Percentiles rank a stretch among this genome's conserved stretches.
These are phyloP conservation scores for Crioceris asparagi DNA, from an alignment of 2,888 invertebrate species.

Conservation along the genomic window DNA sequence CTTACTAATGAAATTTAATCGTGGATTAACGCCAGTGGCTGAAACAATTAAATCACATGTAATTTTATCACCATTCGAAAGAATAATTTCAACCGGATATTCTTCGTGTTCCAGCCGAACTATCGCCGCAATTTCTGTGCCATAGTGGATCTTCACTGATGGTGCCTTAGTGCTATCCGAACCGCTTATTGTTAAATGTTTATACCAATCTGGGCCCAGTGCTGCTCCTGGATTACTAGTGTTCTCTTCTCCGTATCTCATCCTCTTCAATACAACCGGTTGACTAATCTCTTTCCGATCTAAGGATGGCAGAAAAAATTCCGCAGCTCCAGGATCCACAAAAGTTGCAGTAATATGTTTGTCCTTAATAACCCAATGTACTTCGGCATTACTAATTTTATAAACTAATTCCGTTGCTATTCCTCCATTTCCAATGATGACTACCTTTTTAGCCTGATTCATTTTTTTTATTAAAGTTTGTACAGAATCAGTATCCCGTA, in stretches of 20 bases:
- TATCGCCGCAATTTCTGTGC: constrained; percentile 45
- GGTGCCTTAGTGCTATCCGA: constrained; percentile 25
- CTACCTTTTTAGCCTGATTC: constrained; percentile 54
- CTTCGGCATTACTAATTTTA: constrained; percentile 72
- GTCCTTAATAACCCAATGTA: constrained; percentile 92
- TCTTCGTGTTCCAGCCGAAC: constrained; percentile 30
- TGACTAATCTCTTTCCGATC: constrained; percentile 19
- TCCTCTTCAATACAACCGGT: constrained; percentile 40
- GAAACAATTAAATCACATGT: constrained; percentile 88
- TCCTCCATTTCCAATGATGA: constrained; percentile 94
- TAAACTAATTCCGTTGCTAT: constrained; percentile 95
- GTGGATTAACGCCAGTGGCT: constrained; percentile 85
- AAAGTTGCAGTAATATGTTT: constrained; percentile 87
- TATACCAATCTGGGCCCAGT: constrained; percentile 94
- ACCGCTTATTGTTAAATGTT: constrained; percentile 51
- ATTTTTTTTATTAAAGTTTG: constrained; percentile 63
- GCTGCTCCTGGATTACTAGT: constrained; percentile 67
- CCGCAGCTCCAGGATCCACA: constrained; percentile 90
- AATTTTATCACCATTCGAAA: constrained; percentile 61
- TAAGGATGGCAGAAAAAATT: constrained; percentile 68
- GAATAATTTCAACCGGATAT: constrained; percentile 60
- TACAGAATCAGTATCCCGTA: constrained; percentile 92
- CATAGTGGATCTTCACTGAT: constrained; percentile 51
- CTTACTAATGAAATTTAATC: constrained; percentile 48
- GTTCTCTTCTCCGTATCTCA: constrained; percentile 55